These are phyloP conservation scores for Antechinus stuartii DNA, from an alignment of 2,113 vertebrate genomes.

Conservation along the genomic window DNA sequence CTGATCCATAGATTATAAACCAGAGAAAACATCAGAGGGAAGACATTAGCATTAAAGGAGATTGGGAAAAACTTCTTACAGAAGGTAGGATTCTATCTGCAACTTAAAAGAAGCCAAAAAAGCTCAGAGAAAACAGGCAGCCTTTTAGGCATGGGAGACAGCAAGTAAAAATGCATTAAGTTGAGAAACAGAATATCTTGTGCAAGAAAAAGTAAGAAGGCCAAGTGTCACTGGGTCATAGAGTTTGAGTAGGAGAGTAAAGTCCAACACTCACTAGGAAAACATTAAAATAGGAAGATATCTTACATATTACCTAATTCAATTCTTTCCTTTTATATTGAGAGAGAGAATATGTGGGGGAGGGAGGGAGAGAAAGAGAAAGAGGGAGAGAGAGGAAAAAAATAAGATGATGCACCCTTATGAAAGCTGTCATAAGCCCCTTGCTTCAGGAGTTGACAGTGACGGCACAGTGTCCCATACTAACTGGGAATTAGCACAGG, in stretches of 20 bases:
- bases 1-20: not conserved
- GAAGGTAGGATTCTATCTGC: not conserved
- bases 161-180: not conserved
- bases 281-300: not conserved
- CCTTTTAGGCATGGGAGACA: not conserved
- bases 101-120: not conserved
- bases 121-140: not conserved
- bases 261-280: not conserved
- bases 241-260: not conserved
- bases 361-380: no score
- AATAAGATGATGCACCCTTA: not conserved
- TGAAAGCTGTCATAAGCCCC: not conserved
- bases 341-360: not conserved
- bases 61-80: not conserved
- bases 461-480: not conserved
- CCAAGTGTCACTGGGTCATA: not conserved
- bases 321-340: not conserved
- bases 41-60: not conserved
- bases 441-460: not conserved
- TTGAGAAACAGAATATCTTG: not conserved
- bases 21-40: not conserved
- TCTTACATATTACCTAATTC: not conserved
- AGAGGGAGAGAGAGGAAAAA: not conserved
- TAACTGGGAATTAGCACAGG: not conserved
- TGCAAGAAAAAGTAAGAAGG: not conserved